These are phyloP conservation scores for Belonocnema kinseyi DNA, from an alignment of 1,140 invertebrate species.

Conservation along the genomic window DNA sequence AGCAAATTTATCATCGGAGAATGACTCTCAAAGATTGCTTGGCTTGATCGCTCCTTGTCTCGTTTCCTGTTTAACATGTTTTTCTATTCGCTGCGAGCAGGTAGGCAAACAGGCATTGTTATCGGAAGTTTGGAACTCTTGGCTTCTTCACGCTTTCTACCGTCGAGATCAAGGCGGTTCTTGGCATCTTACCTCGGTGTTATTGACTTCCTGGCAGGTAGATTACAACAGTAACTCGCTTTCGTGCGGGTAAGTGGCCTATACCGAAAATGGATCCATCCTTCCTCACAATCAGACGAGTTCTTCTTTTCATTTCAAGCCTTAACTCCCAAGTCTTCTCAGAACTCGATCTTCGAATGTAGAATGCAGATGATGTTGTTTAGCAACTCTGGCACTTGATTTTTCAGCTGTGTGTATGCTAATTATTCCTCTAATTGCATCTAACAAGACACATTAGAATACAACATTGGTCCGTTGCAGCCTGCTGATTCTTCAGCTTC, in stretches of 20 bases:
- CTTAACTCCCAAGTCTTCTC: neutral
- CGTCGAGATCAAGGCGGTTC: slow-evolving; percentile 30
- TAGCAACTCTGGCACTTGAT: no score
- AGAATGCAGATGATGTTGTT: neutral
- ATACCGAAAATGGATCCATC: slow-evolving; percentile 4
- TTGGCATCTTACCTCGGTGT: slow-evolving; percentile 20
- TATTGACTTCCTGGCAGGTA: slow-evolving; percentile 29
- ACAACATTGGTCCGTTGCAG: no score
- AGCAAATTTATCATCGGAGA: neutral
- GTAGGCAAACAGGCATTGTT: neutral
- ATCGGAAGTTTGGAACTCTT: slow-evolving; percentile 31
- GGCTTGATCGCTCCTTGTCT: neutral
- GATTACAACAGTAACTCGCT: slow-evolving; percentile 20
- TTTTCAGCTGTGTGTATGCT: no score
- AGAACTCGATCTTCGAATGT: neutral
- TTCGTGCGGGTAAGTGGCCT: slow-evolving; percentile 27
- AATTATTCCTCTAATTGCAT: no score
- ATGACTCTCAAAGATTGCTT: neutral
- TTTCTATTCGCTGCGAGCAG: neutral
- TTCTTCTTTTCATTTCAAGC: neutral
- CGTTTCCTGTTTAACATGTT: slow-evolving; percentile 18
- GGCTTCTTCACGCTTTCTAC: slow-evolving; percentile 43
- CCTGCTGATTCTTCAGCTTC: no score
- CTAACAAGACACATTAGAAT: no score
- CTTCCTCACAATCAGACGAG: neutral